Conservation (phyloP, 2,888 invertebrate species). For the Spilarctia lutea region DNA sequence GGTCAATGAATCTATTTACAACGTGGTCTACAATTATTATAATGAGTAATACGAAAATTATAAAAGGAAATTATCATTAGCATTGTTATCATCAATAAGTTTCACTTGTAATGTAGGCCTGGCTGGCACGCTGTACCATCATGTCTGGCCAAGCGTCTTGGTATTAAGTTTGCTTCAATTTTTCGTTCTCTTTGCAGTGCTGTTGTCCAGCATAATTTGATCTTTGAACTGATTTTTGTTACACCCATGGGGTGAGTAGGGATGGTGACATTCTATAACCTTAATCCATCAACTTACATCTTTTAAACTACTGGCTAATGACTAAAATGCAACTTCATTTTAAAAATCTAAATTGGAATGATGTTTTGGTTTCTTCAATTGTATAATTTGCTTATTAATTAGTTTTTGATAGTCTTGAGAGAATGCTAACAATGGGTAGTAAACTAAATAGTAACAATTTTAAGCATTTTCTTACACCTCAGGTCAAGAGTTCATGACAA, state of each 20-base stretch:
- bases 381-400: slow-evolving; percentile 20
- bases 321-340: background rate
- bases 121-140: no score
- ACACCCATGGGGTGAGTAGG: no score
- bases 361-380: slow-evolving; percentile 17
- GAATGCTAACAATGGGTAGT: slow-evolving; percentile 34
- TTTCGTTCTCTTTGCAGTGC: no score
- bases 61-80: slow-evolving; percentile 33
- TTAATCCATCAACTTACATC: no score
- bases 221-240: no score
- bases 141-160: no score
- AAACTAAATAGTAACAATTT: slow-evolving; percentile 36
- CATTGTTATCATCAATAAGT: slow-evolving; percentile 11
- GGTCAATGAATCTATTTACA: slow-evolving; percentile 32
- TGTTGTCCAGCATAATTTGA: no score
- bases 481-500: slow-evolving; percentile 46
- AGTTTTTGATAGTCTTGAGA: slow-evolving; percentile 29
- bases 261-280: no score
- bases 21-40: slow-evolving; percentile 22
- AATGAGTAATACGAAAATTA: slow-evolving; percentile 28
- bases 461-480: slow-evolving; percentile 19
- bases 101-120: no score
- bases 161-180: no score
- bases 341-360: background rate
- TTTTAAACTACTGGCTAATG: no score